Percentiles rank a stretch among this genome's conserved stretches.
These are phyloP conservation scores for Leptobrachium leishanense DNA, from an alignment of 2,113 vertebrate genomes.

Conservation along the genomic window DNA sequence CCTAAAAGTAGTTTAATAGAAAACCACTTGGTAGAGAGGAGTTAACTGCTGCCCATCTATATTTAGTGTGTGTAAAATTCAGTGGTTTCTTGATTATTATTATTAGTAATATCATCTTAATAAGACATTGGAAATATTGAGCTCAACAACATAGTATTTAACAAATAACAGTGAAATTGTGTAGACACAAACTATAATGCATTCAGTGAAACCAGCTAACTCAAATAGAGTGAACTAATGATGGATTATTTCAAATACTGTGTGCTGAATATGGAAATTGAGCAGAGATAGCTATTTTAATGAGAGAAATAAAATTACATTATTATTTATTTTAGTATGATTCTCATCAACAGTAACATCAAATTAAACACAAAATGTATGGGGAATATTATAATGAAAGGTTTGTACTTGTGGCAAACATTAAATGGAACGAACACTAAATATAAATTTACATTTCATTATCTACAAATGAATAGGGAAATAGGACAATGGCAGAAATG, in stretches of 20 bases:
- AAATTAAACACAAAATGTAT: constrained; percentile 26
- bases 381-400: constrained; percentile 28
- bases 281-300: constrained; percentile 4
- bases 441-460: constrained; percentile 45
- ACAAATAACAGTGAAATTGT: neutral
- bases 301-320: constrained; percentile 26
- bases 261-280: neutral
- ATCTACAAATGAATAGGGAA: constrained; percentile 29
- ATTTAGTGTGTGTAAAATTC: too few relatives aligned
- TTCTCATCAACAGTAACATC: constrained; percentile 29
- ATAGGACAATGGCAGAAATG: constrained; percentile 26
- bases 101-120: too few relatives aligned
- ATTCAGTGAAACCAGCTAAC: neutral
- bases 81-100: too few relatives aligned
- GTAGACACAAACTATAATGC: neutral
- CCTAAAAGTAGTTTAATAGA: too few relatives aligned
- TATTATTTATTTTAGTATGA: constrained; percentile 17
- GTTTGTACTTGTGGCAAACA: constrained; percentile 30
- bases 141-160: neutral
- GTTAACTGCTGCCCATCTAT: too few relatives aligned
- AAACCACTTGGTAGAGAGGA: too few relatives aligned
- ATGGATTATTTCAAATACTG: neutral
- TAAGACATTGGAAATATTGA: too few relatives aligned
- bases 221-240: neutral
- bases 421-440: constrained; percentile 28